Evolutionary conservation across 2,113 vertebrate species (phyloP).

Genomic region (Nerophis ophidion): DNA sequence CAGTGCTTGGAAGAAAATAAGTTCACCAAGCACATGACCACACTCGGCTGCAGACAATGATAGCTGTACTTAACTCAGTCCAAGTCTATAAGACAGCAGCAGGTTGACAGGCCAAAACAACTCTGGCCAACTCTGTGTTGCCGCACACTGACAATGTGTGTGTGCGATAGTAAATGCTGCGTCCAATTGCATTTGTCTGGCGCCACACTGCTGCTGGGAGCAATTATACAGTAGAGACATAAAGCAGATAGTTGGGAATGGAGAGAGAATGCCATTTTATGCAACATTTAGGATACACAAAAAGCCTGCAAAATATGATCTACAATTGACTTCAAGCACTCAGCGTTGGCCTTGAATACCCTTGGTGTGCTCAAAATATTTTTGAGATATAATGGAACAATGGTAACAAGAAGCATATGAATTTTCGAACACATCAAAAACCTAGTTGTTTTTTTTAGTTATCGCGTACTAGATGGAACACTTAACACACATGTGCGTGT

Average conservation of each 20-base stretch:
- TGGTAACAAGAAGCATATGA: no score
- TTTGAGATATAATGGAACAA: no score
- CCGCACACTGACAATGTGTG: slow-evolving; percentile 27
- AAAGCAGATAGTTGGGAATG: slow-evolving; percentile 42
- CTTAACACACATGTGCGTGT: no score
- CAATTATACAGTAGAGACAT: slow-evolving; percentile 60
- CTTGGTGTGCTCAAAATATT: no score
- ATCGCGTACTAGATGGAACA: no score
- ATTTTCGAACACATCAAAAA: no score
- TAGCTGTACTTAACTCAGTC: slow-evolving; percentile 23
- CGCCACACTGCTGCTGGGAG: slow-evolving; percentile 58
- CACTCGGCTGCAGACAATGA: slow-evolving; percentile 16
- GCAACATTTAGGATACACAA: slow-evolving; percentile 26
- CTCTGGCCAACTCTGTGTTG: slow-evolving; percentile 41
- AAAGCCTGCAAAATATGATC: slow-evolving; percentile 22
- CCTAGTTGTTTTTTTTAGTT: no score
- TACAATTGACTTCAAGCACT: neutral
- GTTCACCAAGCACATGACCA: slow-evolving; percentile 1
- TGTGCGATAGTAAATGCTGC: slow-evolving; percentile 4
- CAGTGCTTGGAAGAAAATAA: neutral
- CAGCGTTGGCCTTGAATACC: no score
- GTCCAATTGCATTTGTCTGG: slow-evolving; percentile 47
- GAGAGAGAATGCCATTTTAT: slow-evolving; percentile 33
- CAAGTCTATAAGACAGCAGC: slow-evolving; percentile 33
- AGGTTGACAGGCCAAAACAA: slow-evolving; percentile 15